Percentiles rank a stretch among this genome's conserved stretches.
Conservation (phyloP, 2,113 vertebrate genomes). For the Phyllopteryx taeniolatus region DNA sequence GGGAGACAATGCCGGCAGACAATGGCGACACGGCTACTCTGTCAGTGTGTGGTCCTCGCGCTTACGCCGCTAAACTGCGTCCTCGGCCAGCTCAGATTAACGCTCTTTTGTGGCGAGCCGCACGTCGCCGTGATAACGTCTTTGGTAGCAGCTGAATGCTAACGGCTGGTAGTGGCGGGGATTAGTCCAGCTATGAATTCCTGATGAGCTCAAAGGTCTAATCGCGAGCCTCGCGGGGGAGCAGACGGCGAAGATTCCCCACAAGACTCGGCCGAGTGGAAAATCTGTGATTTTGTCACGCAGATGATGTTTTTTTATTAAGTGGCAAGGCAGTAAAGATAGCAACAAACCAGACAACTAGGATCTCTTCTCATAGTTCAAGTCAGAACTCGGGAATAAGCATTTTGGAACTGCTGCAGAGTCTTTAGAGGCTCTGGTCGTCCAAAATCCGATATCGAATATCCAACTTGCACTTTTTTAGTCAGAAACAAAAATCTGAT, state of each 20-base stretch:
- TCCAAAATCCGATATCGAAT: no score
- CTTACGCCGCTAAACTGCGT: slow-evolving; percentile 88
- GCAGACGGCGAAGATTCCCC: slow-evolving; percentile 29
- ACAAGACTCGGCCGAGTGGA: background rate
- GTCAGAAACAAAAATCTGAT: no score
- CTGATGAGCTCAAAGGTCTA: slow-evolving; percentile 60
- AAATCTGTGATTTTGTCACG: background rate
- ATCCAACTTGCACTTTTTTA: no score
- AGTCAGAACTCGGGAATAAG: no score
- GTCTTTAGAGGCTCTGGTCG: no score
- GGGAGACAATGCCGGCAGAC: slow-evolving; percentile 74
- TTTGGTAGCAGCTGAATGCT: slow-evolving; percentile 88
- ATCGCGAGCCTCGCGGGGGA: slow-evolving; percentile 39
- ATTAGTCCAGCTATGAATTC: slow-evolving; percentile 70
- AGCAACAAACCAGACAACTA: no score
- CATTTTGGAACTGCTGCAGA: no score
- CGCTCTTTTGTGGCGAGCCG: slow-evolving; percentile 75
- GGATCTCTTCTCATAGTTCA: no score
- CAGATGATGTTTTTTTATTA: background rate
- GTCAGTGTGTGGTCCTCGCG: slow-evolving; percentile 95
- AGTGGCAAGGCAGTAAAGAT: no score
- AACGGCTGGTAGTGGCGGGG: slow-evolving; percentile 60
- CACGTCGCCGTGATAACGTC: slow-evolving; percentile 83
- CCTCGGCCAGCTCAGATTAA: slow-evolving; percentile 83
- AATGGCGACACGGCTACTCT: slow-evolving; percentile 80